Base-by-base conservation (phyloP, 2,113 vertebrate species). In the Scomber scombrus region DNA sequence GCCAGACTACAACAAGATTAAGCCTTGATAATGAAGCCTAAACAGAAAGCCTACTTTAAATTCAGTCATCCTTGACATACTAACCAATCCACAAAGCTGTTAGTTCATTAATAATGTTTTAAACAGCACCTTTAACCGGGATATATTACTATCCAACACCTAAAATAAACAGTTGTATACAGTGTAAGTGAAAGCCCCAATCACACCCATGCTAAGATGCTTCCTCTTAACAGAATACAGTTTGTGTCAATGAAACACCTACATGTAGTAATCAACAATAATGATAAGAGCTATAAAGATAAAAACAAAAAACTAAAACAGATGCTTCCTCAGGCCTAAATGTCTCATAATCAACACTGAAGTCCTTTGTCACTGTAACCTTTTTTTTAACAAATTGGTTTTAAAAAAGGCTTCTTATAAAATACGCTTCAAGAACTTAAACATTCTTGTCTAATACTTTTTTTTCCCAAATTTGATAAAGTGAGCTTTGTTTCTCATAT, bases 1-100 rank as follows among this genome's bases (percentile, higher is more conserved):
- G 54, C 31, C 47, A 78, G 68, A 81, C 78, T 64, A 52, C 80
- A 89, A 72, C 57, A 81, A 68, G 66, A 89, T 87, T 78, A 81
- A 19, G 23, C n/a, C 26, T 66, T 23, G 23, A 66, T 3, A 71
- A 56, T 43, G 56, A 81, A 78, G 57, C 43, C 7, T 13, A 69
- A 81, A 86, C 16, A 49, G 11, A 71, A 46, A 78, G 55, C 13
- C 4, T 56, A 15, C 13, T 7, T 71, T 60, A 19, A 71, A 77
- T 56, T 77, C 10, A 67, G 47, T 50, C 21, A 71, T 57, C 52
- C 31, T 68, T 2, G 43, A 50, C 13, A 18, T 18, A 47, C 6
- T 43, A 18, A 61, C n/a, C 34, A 52, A 31, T 34, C 4, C 6
- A 61, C 26, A 19, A 29, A 46, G 8, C 4, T 23, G 11, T 40